Conservation (phyloP, 2,888 invertebrate genomes). For the Lepidocyrtoides sp. region DNA sequence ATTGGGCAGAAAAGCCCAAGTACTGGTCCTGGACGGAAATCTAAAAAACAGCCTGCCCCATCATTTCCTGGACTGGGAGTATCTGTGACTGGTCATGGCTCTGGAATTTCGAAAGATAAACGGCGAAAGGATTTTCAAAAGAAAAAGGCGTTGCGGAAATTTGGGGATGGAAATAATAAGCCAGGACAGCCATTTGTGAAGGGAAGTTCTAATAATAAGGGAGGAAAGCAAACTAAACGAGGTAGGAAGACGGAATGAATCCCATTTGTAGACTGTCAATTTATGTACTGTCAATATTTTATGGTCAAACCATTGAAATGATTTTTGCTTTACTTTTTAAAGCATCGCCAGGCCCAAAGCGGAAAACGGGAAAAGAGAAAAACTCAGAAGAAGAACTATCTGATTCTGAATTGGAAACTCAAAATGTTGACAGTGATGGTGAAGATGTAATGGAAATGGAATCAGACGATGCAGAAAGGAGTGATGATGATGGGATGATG, state of each 20-base stretch:
- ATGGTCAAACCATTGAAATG: too few species aligned
- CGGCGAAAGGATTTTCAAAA: slow-evolving; percentile 18
- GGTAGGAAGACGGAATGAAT: not conserved
- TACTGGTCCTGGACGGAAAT: slow-evolving; percentile 95
- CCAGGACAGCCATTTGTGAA: slow-evolving; percentile 64
- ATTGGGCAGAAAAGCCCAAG: slow-evolving; percentile 92
- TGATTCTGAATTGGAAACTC: slow-evolving; percentile 82
- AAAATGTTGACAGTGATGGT: slow-evolving; percentile 86
- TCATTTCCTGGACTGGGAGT: slow-evolving; percentile 86
- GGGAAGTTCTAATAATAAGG: not conserved
- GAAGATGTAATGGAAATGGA: slow-evolving; percentile 77
- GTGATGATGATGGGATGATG: slow-evolving; percentile 75
- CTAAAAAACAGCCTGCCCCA: slow-evolving; percentile 95
- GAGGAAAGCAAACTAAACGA: slow-evolving; percentile 4
- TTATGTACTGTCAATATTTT: too few species aligned
- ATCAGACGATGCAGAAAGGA: slow-evolving; percentile 44
- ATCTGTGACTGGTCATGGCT: slow-evolving; percentile 82
- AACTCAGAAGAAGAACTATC: slow-evolving; percentile 85
- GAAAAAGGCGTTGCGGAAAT: slow-evolving; percentile 87
- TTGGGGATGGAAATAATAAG: slow-evolving; percentile 86
- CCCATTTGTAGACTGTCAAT: too few species aligned
- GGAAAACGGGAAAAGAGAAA: not conserved
- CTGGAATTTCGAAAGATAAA: slow-evolving; percentile 88
- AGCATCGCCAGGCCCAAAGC: too few species aligned
- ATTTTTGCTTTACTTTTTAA: too few species aligned